Conservation (phyloP, 2,888 invertebrate genomes). For the Griposia aprilina region DNA sequence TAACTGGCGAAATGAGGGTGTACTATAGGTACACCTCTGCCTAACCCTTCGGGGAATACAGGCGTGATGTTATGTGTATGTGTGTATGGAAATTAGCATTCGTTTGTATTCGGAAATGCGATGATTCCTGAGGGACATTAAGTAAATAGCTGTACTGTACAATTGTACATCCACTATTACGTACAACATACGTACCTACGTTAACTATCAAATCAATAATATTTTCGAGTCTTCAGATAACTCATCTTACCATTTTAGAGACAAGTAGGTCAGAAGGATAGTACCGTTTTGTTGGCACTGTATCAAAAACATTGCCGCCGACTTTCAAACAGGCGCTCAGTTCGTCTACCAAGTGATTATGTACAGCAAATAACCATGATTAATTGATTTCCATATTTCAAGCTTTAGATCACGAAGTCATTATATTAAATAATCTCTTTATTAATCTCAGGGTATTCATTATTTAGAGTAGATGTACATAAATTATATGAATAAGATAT, state of each 20-base stretch:
- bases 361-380: slow-evolving; percentile 11
- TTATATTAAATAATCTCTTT: slow-evolving; percentile 14
- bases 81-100: too few species aligned
- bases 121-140: too few species aligned
- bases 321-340: slow-evolving; percentile 30
- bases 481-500: neutral
- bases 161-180: too few species aligned
- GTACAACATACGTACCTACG: too few species aligned
- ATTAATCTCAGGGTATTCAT: slow-evolving; percentile 23
- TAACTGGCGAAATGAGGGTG: too few species aligned
- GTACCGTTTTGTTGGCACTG: slow-evolving; percentile 34
- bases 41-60: too few species aligned
- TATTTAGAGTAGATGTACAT: slow-evolving; percentile 11
- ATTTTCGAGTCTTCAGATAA: neutral
- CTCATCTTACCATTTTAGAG: slow-evolving; percentile 9
- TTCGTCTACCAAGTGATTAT: neutral
- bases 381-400: slow-evolving; percentile 17
- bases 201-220: too few species aligned
- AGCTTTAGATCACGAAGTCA: slow-evolving; percentile 25
- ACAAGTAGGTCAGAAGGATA: slow-evolving; percentile 48
- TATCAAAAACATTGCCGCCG: slow-evolving; percentile 47
- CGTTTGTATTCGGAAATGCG: too few species aligned
- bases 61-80: too few species aligned
- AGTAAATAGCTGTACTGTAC: too few species aligned
- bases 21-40: too few species aligned